Evolutionary conservation across 2,888 invertebrate genomes (phyloP).

Genomic region (Amiota minor): DNA sequence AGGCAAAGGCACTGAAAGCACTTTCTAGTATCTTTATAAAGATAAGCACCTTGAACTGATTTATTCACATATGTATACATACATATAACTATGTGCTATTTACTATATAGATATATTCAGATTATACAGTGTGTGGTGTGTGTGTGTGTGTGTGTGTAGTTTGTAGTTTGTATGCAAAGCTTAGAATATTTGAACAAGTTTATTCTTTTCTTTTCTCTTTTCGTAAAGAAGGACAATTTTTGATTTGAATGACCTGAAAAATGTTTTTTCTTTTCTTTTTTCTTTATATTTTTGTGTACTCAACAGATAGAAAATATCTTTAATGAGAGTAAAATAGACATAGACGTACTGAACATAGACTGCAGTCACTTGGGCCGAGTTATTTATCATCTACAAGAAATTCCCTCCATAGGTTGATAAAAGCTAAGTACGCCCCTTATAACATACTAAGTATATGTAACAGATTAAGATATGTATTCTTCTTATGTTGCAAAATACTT

Average conservation of each 20-base stretch:
- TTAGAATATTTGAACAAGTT: constrained; percentile 39
- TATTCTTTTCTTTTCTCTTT: neutral
- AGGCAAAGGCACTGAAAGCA: neutral
- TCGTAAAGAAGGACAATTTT: neutral
- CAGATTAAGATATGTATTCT: no score
- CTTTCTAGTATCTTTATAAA: constrained; percentile 50
- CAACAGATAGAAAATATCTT: no score
- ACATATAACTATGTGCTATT: neutral
- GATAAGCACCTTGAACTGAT: constrained; percentile 58
- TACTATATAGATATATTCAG: constrained; percentile 10
- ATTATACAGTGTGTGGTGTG: no score
- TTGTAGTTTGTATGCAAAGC: constrained; percentile 32
- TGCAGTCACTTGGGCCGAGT: no score
- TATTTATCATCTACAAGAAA: no score
- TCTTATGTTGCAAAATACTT: no score
- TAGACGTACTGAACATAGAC: no score
- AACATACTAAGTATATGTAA: no score
- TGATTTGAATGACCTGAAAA: constrained; percentile 55
- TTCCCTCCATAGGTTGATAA: no score
- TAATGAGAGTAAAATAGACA: no score
- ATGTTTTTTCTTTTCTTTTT: constrained; percentile 38
- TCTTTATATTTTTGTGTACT: no score
- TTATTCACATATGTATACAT: constrained; percentile 21
- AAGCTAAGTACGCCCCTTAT: no score
- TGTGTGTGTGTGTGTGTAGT: constrained; percentile 18